Evolutionary conservation across 2,888 invertebrate genomes (phyloP).

Genomic region (Spilosoma lubricipeda): DNA sequence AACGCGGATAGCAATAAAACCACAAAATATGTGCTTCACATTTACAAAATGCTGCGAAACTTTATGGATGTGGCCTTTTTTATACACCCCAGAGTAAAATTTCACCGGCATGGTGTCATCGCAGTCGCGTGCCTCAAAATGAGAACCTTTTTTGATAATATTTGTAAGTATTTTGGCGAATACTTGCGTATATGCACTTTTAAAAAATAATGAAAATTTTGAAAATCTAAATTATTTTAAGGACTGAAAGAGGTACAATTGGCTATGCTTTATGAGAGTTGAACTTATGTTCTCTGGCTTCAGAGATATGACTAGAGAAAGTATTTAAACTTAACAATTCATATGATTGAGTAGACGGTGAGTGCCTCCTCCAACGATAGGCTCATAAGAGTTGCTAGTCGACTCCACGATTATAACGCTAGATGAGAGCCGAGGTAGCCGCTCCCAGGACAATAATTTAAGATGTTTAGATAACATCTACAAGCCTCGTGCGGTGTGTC

Average conservation of each 20-base stretch:
- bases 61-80: constrained; percentile 67
- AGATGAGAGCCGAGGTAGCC: constrained; percentile 76
- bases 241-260: background rate
- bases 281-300: background rate
- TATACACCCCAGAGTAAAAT: constrained; percentile 19
- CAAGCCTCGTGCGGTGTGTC: constrained; percentile 79
- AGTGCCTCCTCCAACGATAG: constrained; percentile 67
- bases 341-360: constrained; percentile 26
- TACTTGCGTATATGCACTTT: background rate
- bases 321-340: constrained; percentile 23
- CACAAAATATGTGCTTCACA: constrained; percentile 69
- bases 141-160: constrained; percentile 31
- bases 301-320: background rate
- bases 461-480: constrained; percentile 85
- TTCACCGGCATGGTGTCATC: constrained; percentile 41
- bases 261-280: background rate
- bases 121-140: constrained; percentile 30
- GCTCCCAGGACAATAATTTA: constrained; percentile 82
- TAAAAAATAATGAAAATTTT: background rate
- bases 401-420: constrained; percentile 69
- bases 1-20: constrained; percentile 74
- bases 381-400: constrained; percentile 58
- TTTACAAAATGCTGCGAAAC: constrained; percentile 68
- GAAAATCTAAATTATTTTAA: too few species aligned
- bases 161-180: constrained; percentile 18